A percentile compares a stretch with the other conserved stretches of the same genome.
Conservation (phyloP, 2,113 vertebrate species). For the Dromaius novaehollandiae region DNA sequence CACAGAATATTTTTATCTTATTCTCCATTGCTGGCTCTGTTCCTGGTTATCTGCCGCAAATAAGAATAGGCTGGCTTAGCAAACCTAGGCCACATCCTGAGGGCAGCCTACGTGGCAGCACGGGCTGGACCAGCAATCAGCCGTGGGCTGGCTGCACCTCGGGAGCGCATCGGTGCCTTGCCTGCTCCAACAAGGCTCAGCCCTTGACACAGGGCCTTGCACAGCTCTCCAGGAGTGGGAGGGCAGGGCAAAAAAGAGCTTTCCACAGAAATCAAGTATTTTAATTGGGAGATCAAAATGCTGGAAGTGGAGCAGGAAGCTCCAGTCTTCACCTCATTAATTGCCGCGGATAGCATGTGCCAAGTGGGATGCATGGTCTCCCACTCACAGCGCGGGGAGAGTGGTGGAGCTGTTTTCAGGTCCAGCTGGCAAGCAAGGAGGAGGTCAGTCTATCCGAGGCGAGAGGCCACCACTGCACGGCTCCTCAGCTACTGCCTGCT, state of each 20-base stretch:
- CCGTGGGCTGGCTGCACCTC: background rate
- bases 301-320: background rate
- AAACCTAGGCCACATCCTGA: background rate
- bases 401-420: background rate
- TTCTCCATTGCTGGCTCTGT: background rate
- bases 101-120: rapidly evolving
- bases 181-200: background rate
- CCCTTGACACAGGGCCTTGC: background rate
- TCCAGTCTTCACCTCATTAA: background rate
- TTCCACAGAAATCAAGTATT: background rate
- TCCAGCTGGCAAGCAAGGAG: background rate
- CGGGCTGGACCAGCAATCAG: background rate
- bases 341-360: background rate
- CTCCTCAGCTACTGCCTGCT: no score
- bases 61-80: background rate
- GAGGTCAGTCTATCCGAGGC: no score
- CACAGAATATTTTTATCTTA: background rate
- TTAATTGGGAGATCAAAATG: background rate
- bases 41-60: background rate
- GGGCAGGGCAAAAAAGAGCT: background rate
- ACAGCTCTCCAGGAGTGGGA: background rate
- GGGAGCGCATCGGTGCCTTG: background rate
- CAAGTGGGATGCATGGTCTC: background rate
- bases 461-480: no score
- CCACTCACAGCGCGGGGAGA: background rate